phyloP scores from a whole-genome alignment of 1,140 invertebrate genomes.

The Bombyx mandarina region DNA sequence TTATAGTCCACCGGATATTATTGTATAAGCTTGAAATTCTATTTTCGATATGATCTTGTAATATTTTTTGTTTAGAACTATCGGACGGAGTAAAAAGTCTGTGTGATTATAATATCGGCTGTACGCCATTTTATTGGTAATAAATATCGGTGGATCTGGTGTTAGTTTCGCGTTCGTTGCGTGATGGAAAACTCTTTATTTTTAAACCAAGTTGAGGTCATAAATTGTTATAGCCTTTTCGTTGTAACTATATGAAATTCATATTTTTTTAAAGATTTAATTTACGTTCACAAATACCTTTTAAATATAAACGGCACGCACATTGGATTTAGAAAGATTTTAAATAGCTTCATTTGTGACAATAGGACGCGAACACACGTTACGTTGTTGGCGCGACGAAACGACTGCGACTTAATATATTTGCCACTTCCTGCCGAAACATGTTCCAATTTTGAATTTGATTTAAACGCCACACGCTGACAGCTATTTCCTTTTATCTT shows the following conservation, averaged over 20 bases:
- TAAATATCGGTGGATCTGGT: constrained; percentile 54
- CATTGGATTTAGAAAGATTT: too few relatives aligned
- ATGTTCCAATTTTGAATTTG: constrained; percentile 65
- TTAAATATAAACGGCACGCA: too few relatives aligned
- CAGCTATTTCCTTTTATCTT: constrained; percentile 56
- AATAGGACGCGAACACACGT: too few relatives aligned
- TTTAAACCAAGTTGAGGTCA: constrained; percentile 43
- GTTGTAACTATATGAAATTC: too few relatives aligned
- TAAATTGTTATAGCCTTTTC: constrained; percentile 18
- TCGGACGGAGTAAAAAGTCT: constrained; percentile 17
- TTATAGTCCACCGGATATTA: constrained; percentile 41
- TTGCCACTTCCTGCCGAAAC: constrained; percentile 56
- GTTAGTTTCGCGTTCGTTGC: constrained; percentile 27
- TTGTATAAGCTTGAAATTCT: constrained; percentile 13
- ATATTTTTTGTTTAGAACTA: constrained; percentile 1
- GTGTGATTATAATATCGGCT: constrained; percentile 30
- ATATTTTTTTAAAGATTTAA: too few relatives aligned
- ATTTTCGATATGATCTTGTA: too few relatives aligned
- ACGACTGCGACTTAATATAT: constrained; percentile 42
- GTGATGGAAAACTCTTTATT: constrained; percentile 42
- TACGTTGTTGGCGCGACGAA: too few relatives aligned
- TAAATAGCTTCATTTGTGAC: too few relatives aligned
- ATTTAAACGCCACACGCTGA: constrained; percentile 55
- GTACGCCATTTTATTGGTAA: constrained; percentile 47
- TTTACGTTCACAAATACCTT: too few relatives aligned